Evolutionary conservation across 2,113 vertebrate genomes (phyloP), one percentile per base, ranked within the genome.

Genomic region (Clarias batrachus): DNA sequence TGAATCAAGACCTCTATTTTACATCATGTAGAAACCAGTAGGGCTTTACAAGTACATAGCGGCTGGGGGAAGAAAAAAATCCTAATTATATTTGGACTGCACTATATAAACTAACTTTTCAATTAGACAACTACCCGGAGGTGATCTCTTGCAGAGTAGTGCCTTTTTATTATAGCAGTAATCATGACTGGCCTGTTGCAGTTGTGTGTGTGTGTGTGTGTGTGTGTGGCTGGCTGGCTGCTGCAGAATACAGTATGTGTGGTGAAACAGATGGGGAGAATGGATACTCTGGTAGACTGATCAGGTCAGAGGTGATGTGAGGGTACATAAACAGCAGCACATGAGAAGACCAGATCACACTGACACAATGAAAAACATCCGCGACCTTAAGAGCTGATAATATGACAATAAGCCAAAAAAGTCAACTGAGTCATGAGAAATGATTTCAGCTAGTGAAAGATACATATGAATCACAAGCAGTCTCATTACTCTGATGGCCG

Each of bases 251-350:
- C 48, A 48, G 48, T 48, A 27, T 57, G 70, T 74, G 57, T 11
- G n/a, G 41, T 82, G n/a, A 87, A 80, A 76, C 70, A 57, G 37
- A 17, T 65, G 62, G 59, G 82, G 87, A 82, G 85, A 91, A 90
- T 91, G 87, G 90, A 87, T 83, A 77, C 90, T 91, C 21, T 87
- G 37, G n/a, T 76, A 91, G 91, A 89, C 79, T 81, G 91, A 83
- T 89, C 85, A 93, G 91, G 92, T 92, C 86, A 87, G 91, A 93
- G 91, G 87, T 91, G 90, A 89, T 90, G 71, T 81, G 68, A 65
- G 85, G 63, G 57, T 60, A 79, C 27, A 17, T 6, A 21, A 88
- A 93, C 89, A 92, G 86, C 92, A 89, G 92, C 92, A 93, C 89
- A 91, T 89, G 91, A 91, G 83, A 78, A 89, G 89, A 87, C 90